Base-by-base conservation (phyloP, 2,888 invertebrate species). In the Orthosia cruda region DNA sequence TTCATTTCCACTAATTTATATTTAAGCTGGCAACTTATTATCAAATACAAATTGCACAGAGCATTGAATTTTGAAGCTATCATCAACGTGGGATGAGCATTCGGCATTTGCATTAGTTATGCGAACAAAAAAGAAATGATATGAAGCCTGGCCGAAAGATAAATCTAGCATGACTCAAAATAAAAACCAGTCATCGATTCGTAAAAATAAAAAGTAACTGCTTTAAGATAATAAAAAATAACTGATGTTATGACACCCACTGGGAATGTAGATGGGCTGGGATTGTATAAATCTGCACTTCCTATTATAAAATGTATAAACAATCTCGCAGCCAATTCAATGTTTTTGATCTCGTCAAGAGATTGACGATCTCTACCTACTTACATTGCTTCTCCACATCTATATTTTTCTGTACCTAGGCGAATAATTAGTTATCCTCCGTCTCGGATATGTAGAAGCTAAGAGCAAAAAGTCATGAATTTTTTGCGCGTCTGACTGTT, bases 141-240 rank as follows among this genome's bases (percentile, higher is more conserved):
- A 77, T 88, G 87, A 88, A 88, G 84, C 83, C 80, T 76, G 71
- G 76, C 75, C 68, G 81, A 85, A 88, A 87, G 88, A 92, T 90
- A 83, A 89, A 90, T 91, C 89, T 89, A 81, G 87, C 85, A 90
- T 92, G 92, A 92, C 83, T 93, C 91, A 90, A 91, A 91, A 90
- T 86, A 87, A 91, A 77, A 83, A 90, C 91, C 85, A 90, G 90
- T 91, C 90, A 91, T 90, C 85, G 89, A 85, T 88, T 89, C 85
- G 88, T 88, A 87, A 89, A 89, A 89, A 90, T 91, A 92, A 91
- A 92, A 88, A 87, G 81, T 86, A 87, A 90, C 87, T 85, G 88
- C 87, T 88, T 87, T 87, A 84, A 86, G 84, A 89, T 89, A 89
- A 88, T 90, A 90, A 91, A 72, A 92, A 89, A 88, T 88, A 89